Evolutionary conservation across 1,140 invertebrate species (phyloP).

Genomic region (Vanessa tameamea): DNA sequence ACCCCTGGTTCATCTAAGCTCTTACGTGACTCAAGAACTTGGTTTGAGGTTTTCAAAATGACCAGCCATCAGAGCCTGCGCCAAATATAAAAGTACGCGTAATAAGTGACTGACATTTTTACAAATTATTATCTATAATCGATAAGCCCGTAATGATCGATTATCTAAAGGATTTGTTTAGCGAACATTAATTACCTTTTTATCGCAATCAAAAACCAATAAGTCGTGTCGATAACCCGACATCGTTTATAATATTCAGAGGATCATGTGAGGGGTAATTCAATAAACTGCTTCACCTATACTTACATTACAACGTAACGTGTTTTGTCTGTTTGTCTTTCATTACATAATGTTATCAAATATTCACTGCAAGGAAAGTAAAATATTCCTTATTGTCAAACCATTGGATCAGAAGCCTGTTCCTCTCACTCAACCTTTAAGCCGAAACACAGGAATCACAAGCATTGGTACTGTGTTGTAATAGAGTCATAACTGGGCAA

Average conservation of each 20-base stretch:
- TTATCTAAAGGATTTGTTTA: slow-evolving; percentile 15
- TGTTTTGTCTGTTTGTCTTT: not conserved
- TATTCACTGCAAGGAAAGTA: too few species aligned
- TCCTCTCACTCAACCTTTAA: too few species aligned
- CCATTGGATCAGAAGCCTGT: too few species aligned
- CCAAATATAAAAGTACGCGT: not conserved
- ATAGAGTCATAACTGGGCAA: too few species aligned
- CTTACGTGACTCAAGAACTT: too few species aligned
- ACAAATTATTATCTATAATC: slow-evolving; percentile 7
- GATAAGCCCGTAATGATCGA: slow-evolving; percentile 23
- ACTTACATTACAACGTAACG: not conserved
- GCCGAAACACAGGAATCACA: too few species aligned
- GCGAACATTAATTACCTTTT: slow-evolving; percentile 10
- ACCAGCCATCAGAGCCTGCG: too few species aligned
- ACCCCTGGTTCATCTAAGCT: too few species aligned
- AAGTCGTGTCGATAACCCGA: not conserved
- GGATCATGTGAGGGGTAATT: slow-evolving; percentile 12
- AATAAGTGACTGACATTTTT: not conserved
- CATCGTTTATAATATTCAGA: not conserved
- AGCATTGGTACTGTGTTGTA: too few species aligned
- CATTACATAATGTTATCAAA: not conserved
- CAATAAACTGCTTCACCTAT: slow-evolving; percentile 16
- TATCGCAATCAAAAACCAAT: slow-evolving; percentile 21
- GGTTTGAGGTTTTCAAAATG: too few species aligned
- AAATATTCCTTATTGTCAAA: too few species aligned